A percentile compares a stretch with the other conserved stretches of the same genome.
phyloP scores from a whole-genome alignment of 2,888 invertebrate genomes.

The Aleiodes alternator region DNA sequence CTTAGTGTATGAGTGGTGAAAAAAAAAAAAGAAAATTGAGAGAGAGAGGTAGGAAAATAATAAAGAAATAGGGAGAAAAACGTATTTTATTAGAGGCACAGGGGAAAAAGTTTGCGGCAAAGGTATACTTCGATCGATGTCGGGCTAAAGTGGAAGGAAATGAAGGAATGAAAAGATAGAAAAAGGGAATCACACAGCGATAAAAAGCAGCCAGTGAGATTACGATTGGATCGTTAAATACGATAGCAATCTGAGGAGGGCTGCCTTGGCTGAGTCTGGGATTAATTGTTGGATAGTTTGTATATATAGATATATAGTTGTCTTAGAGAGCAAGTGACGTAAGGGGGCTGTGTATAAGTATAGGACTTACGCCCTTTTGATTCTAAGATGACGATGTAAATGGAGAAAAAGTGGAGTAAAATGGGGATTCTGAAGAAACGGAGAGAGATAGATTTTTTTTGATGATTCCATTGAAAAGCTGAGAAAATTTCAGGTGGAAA shows the following conservation, averaged over 20 bases:
- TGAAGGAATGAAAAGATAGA: neutral
- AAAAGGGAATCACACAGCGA: constrained; percentile 35
- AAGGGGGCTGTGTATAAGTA: no score
- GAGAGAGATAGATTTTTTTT: no score
- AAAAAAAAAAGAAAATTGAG: neutral
- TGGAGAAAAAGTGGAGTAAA: no score
- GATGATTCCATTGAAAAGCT: no score
- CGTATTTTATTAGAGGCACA: constrained; percentile 28
- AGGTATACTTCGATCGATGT: constrained; percentile 26
- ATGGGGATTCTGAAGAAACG: no score
- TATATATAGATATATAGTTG: constrained; percentile 9
- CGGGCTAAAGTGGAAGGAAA: constrained; percentile 9
- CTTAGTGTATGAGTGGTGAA: constrained; percentile 15
- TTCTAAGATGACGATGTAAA: no score
- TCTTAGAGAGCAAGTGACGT: neutral
- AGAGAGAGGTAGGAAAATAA: constrained; percentile 23
- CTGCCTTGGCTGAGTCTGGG: constrained; percentile 31
- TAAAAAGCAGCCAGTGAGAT: constrained; percentile 22
- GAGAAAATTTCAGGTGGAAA: no score
- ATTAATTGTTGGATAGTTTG: constrained; percentile 4
- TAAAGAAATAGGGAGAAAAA: neutral
- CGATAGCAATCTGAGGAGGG: constrained; percentile 32
- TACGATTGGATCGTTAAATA: constrained; percentile 39
- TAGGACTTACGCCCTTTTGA: no score
- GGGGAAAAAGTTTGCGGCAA: constrained; percentile 19